phyloP scores from a whole-genome alignment of 1,140 invertebrate genomes.

The Drosophila ogumai region DNA sequence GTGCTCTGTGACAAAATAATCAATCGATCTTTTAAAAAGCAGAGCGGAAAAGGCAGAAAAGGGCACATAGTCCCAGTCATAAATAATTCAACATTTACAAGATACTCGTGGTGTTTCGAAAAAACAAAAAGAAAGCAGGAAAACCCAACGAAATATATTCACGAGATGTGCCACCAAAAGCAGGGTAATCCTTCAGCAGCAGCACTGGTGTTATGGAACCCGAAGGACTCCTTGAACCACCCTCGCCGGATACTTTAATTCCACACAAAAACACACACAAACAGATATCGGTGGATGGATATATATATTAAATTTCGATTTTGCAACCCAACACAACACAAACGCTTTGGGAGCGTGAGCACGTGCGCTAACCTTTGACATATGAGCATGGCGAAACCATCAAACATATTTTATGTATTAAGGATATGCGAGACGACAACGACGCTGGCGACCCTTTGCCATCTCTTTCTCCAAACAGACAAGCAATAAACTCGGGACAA shows the following conservation, averaged over 20 bases:
- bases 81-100: slow-evolving; percentile 82
- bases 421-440: slow-evolving; percentile 64
- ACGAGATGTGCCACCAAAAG: slow-evolving; percentile 23
- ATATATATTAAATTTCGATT: slow-evolving; percentile 83
- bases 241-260: slow-evolving; percentile 44
- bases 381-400: slow-evolving; percentile 72
- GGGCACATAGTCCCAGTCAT: slow-evolving; percentile 39
- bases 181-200: slow-evolving; percentile 22
- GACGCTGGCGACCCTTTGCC: slow-evolving; percentile 35
- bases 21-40: slow-evolving; percentile 43
- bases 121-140: slow-evolving; percentile 14
- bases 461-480: slow-evolving; percentile 36
- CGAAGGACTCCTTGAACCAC: slow-evolving; percentile 9
- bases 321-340: slow-evolving; percentile 45
- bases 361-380: slow-evolving; percentile 83
- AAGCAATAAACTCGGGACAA: slow-evolving; percentile 53
- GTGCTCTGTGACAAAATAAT: slow-evolving; percentile 34
- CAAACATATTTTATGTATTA: slow-evolving; percentile 84
- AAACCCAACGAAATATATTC: slow-evolving; percentile 32
- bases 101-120: slow-evolving; percentile 50
- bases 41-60: slow-evolving; percentile 10
- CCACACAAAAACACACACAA: neutral
- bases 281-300: slow-evolving; percentile 25
- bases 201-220: neutral
- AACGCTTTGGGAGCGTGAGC: slow-evolving; percentile 62